phyloP scores from a whole-genome alignment of 2,888 invertebrate species.

The Abrostola tripartita region DNA sequence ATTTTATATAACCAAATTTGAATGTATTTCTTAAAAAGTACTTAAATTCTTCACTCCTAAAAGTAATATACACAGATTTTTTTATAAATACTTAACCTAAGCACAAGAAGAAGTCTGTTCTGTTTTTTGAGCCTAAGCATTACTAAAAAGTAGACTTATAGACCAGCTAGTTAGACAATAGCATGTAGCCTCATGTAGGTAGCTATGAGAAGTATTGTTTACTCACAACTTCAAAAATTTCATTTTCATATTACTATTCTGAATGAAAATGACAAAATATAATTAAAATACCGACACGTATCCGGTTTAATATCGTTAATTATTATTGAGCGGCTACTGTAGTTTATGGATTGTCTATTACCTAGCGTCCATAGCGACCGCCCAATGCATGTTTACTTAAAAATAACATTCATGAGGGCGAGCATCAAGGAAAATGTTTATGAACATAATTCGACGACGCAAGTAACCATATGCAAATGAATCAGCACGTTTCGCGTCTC shows the following conservation, averaged over 20 bases:
- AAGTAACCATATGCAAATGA: slow-evolving; percentile 84
- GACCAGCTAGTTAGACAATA: no score
- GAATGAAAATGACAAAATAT: not conserved
- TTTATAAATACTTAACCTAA: no score
- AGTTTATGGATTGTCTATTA: slow-evolving; percentile 12
- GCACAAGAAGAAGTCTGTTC: no score
- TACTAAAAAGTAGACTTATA: no score
- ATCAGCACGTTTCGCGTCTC: slow-evolving; percentile 85
- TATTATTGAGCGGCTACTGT: not conserved
- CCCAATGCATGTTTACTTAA: slow-evolving; percentile 42
- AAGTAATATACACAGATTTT: not conserved
- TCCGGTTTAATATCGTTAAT: not conserved
- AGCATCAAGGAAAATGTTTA: slow-evolving; percentile 41
- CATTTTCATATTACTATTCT: not conserved
- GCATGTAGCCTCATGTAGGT: no score
- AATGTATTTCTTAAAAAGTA: slow-evolving; percentile 17
- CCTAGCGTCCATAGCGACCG: slow-evolving; percentile 26
- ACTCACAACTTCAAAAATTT: slow-evolving; percentile 12
- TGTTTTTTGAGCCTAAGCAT: no score
- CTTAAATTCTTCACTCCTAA: slow-evolving; percentile 27
- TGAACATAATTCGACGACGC: slow-evolving; percentile 49
- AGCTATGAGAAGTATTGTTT: slow-evolving; percentile 11
- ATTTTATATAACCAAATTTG: slow-evolving; percentile 19
- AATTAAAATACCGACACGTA: not conserved
- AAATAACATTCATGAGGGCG: slow-evolving; percentile 42